Conservation (phyloP, 1,140 invertebrate species). For the Brachionus manjavacas region DNA sequence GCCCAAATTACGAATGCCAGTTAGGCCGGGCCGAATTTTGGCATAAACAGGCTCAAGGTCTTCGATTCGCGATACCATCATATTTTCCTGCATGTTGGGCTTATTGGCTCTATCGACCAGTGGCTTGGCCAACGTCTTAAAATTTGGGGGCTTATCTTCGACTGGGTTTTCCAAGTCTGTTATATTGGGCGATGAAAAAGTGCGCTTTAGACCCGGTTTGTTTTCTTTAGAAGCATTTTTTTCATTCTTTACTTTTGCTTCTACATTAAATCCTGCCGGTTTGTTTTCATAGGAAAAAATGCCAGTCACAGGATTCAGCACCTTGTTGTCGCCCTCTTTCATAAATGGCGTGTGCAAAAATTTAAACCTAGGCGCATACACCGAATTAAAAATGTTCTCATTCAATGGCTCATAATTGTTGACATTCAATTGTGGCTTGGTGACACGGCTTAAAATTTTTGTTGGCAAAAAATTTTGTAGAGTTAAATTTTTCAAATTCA, state of each 20-base stretch:
- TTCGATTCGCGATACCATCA: background rate
- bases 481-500: background rate
- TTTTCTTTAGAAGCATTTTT: background rate
- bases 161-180: background rate
- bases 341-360: slow-evolving; percentile 11
- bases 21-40: background rate
- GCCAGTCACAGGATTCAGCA: slow-evolving; percentile 10
- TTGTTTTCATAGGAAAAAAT: slow-evolving; percentile 14
- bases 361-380: slow-evolving; percentile 1
- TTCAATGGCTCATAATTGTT: background rate
- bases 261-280: background rate
- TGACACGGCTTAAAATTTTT: background rate
- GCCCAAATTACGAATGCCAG: slow-evolving; percentile 41
- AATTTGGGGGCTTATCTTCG: background rate
- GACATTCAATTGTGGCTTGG: background rate
- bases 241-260: background rate
- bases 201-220: slow-evolving; percentile 4
- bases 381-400: background rate
- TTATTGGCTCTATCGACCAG: background rate
- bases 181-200: slow-evolving; percentile 33
- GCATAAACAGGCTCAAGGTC: slow-evolving; percentile 10
- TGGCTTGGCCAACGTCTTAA: background rate
- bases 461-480: background rate
- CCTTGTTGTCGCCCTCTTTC: slow-evolving; percentile 15
- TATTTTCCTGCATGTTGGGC: background rate